Conservation (phyloP, 2,797 vertebrate species). For the Enteromius viviparus region DNA sequence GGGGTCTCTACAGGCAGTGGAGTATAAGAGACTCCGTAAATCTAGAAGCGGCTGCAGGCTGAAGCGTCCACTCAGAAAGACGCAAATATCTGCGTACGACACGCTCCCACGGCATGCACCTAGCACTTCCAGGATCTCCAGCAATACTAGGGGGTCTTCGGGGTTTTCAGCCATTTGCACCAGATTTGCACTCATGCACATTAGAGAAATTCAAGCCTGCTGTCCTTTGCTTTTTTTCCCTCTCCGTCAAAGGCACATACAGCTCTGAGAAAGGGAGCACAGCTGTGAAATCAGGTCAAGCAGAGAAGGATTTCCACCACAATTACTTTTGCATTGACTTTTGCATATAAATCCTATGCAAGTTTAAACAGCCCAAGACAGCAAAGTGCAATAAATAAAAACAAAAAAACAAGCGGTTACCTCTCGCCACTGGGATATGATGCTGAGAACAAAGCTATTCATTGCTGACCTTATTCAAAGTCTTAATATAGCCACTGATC, state of each 20-base stretch:
- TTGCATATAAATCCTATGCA: not conserved
- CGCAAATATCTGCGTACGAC: constrained; percentile 94
- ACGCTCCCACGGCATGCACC: constrained; percentile 87
- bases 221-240: not conserved
- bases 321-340: constrained; percentile 1
- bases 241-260: constrained; percentile 5
- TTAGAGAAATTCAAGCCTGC: not conserved
- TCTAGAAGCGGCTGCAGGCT: constrained; percentile 89
- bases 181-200: constrained; percentile 15
- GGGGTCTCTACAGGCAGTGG: constrained; percentile 92
- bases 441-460: constrained; percentile 51
- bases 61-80: constrained; percentile 90
- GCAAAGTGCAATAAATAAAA: not conserved
- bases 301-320: not conserved
- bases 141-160: constrained; percentile 87
- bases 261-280: constrained; percentile 27
- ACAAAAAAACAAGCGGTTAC: constrained; percentile 39
- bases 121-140: constrained; percentile 92
- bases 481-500: constrained; percentile 59
- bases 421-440: constrained; percentile 23
- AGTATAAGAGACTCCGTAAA: constrained; percentile 89
- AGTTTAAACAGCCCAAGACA: constrained; percentile 15
- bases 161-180: constrained; percentile 55
- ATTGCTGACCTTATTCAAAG: constrained; percentile 60
- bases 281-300: constrained; percentile 50